These are phyloP conservation scores for Ephialtes manifestator DNA, from an alignment of 2,888 invertebrate species.

Conservation along the genomic window DNA sequence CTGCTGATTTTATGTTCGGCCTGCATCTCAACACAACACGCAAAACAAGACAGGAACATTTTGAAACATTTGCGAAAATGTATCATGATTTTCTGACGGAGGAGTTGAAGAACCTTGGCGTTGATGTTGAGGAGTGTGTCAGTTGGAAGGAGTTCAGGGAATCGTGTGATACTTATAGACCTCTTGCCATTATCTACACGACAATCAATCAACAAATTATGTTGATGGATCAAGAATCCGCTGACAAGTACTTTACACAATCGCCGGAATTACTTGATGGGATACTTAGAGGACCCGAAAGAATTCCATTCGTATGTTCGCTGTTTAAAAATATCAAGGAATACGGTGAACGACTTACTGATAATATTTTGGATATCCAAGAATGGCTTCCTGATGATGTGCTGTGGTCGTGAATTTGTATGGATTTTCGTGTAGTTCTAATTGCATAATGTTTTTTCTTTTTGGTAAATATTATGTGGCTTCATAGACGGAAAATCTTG, in stretches of 20 bases:
- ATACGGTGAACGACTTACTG: slow-evolving; percentile 69
- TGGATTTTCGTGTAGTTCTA: not conserved
- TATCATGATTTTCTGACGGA: slow-evolving; percentile 73
- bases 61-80: slow-evolving; percentile 71
- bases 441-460: not conserved
- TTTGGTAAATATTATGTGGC: not conserved
- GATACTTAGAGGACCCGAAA: slow-evolving; percentile 65
- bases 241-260: slow-evolving; percentile 60
- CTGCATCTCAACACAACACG: slow-evolving; percentile 77
- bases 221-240: slow-evolving; percentile 63
- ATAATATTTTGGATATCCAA: slow-evolving; percentile 72
- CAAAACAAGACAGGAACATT: slow-evolving; percentile 70
- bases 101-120: slow-evolving; percentile 63
- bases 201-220: slow-evolving; percentile 70
- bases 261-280: slow-evolving; percentile 63
- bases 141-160: slow-evolving; percentile 70
- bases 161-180: slow-evolving; percentile 58
- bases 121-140: slow-evolving; percentile 68
- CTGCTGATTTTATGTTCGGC: slow-evolving; percentile 76
- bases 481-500: not conserved
- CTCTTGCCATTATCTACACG: slow-evolving; percentile 53
- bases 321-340: slow-evolving; percentile 59
- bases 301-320: slow-evolving; percentile 63
- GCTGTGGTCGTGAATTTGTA: not conserved
- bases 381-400: slow-evolving; percentile 68